A percentile compares a stretch with the other conserved stretches of the same genome.
Conservation (phyloP, 1,140 invertebrate species). For the Chlorops oryzae region DNA sequence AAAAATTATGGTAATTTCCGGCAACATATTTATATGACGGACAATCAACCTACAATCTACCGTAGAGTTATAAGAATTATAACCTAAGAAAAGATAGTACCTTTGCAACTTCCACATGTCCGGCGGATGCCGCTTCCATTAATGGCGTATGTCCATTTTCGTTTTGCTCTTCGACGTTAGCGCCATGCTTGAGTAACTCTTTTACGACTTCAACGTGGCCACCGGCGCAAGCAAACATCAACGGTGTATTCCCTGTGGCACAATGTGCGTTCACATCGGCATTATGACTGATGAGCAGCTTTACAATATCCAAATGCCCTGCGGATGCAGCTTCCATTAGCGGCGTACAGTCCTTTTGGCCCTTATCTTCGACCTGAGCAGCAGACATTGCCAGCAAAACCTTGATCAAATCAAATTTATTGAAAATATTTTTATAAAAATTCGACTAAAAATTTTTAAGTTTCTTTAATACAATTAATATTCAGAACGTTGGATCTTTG, state of each 20-base stretch:
- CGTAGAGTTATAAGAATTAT: no score
- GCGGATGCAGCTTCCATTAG: slow-evolving; percentile 95
- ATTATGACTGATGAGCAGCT: slow-evolving; percentile 81
- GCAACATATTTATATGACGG: no score
- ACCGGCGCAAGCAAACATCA: slow-evolving; percentile 97
- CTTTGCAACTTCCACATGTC: slow-evolving; percentile 90
- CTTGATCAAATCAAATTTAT: slow-evolving; percentile 53
- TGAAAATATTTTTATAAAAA: no score
- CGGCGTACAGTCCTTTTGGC: slow-evolving; percentile 89
- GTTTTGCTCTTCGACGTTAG: slow-evolving; percentile 97
- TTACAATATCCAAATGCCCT: slow-evolving; percentile 91
- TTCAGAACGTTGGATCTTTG: no score
- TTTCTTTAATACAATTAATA: no score
- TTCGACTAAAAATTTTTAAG: no score
- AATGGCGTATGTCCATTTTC: slow-evolving; percentile 98
- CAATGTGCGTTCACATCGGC: slow-evolving; percentile 96
- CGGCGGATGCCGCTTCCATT: slow-evolving; percentile 97
- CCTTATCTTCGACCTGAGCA: slow-evolving; percentile 93
- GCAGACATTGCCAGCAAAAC: slow-evolving; percentile 94
- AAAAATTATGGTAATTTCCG: background rate
- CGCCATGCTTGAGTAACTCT: slow-evolving; percentile 80
- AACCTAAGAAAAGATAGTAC: slow-evolving; percentile 31
- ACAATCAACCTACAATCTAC: no score
- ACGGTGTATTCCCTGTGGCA: slow-evolving; percentile 89
- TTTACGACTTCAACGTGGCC: slow-evolving; percentile 90